Evolutionary conservation across 2,888 invertebrate genomes (phyloP), one percentile per base, ranked within the genome.

Genomic region (Lepidocyrtinus sp.): DNA sequence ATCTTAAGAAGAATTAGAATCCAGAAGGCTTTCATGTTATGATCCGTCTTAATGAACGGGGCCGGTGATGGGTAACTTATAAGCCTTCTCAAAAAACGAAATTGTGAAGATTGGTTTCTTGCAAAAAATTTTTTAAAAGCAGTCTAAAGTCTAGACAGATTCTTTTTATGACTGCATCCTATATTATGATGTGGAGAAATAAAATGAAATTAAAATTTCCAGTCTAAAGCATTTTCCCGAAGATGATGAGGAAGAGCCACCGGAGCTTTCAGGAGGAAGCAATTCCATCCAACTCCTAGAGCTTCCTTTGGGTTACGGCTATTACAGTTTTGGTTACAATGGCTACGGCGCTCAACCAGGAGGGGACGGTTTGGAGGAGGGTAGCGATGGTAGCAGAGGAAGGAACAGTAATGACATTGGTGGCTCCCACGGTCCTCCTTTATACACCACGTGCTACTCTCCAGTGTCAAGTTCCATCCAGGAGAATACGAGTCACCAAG

Each of bases 391-490:
- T 17, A 45, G 75, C 5, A 64, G 73, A 59, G 46, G 71, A 12
- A 79, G 45, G 45, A 79, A 74, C 74, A 75, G 75, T 75, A 70
- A 80, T 61, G 74, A 75, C 50, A 73, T 73, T 73, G 64, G 63
- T 70, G 78, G 21, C 27, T 55, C 27, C 26, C 73, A 75, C 55
- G 71, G 74, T 74, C 85, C 84, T 9, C 85, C 85, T 7, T 72
- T 83, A 21, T 85, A 85, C 24, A 85, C 85, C 64, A 86, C 86
- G 65, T 86, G 85, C 72, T 83, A 84, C 69, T 85, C 86, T 22
- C 85, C 84, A 7, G 71, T 86, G 25, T 85, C 84, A 17, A 82
- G 85, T 65, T 83, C 77, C 77, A 77, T 77, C 12, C 78, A 78
- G 36, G 78, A 78, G 73, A 75, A 68, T 65, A 22, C 72, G 26